Base-by-base conservation (phyloP, 2,888 invertebrate genomes). In the Amblyjoppa fuscipennis region DNA sequence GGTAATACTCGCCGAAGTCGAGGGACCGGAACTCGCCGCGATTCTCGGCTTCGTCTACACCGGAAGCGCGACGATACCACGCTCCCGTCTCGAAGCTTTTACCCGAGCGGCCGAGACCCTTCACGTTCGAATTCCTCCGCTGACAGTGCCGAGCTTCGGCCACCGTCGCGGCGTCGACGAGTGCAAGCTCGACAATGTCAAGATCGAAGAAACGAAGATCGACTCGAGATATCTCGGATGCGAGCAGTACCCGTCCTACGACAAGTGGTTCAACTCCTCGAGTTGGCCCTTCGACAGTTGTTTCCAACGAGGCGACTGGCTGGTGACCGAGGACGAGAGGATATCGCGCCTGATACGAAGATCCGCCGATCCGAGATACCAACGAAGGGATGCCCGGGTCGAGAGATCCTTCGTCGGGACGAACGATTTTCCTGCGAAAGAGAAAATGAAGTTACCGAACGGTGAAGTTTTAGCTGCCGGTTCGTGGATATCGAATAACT, bases 11-110 rank as follows among this genome's bases (percentile, higher is more conserved):
- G 96, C 96, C 34, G 96, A 96, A 89, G 95, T 96, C 83, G 95
- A 95, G 89, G 94, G 95, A 77, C 95, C 95, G 80, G 96, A 96
- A 86, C 95, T 97, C 94, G 95, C 96, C 0, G 95, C 95, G 16
- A 95, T 97, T 9, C 94, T 97, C 59, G 96, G 96, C 90, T 96
- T 96, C 90, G 95, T 97, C 86, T 97, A 97, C 92, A 96, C 96
- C 59, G 97, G 97, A 78, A 96, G 96, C 92, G 96, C 96, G 0
- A 93, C 95, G 3, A 94, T 97, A 41, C 95, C 95, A n/a, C 95
- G 95, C 56, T 94, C 95, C n/a, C 95, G 95, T 83, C 90, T 96
- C 31, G 93, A 95, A 73, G 95, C 95, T 69, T 96, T 97, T 90
- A 92, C 96, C 51, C 95, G 95, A 38, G 95, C 96, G 2, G 95